These are phyloP conservation scores for Lepilemur septentrionalis DNA, from an alignment of 2,797 vertebrate species.

Conservation along the genomic window DNA sequence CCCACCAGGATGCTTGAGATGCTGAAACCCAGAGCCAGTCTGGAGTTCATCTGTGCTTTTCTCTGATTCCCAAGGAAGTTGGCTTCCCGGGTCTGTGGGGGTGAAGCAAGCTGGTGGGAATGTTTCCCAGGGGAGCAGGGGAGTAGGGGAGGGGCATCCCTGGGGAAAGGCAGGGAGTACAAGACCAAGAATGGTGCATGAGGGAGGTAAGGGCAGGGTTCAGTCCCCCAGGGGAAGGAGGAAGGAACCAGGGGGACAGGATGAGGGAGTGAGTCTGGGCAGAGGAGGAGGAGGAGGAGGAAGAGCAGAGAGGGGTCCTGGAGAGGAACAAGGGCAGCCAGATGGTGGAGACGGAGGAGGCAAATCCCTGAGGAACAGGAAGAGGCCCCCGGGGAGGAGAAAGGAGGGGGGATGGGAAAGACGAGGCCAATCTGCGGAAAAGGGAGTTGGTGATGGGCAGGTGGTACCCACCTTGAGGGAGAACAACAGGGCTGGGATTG, in stretches of 20 bases:
- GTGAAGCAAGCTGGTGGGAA: background rate
- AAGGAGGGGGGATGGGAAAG: too few relatives aligned
- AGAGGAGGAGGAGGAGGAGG: background rate
- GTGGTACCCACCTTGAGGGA: constrained; percentile 31
- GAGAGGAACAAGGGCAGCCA: background rate
- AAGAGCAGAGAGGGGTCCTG: background rate
- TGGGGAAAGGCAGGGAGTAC: too few relatives aligned
- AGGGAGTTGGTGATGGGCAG: background rate
- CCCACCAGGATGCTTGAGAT: background rate
- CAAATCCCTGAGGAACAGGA: background rate
- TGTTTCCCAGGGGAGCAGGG: background rate
- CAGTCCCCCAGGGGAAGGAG: background rate
- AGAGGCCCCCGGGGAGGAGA: background rate
- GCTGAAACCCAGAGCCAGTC: constrained; percentile 9
- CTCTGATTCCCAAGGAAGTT: background rate
- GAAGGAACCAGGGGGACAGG: background rate
- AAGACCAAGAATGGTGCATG: background rate
- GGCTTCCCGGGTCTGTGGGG: constrained; percentile 27
- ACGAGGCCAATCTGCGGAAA: background rate
- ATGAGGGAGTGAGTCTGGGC: background rate
- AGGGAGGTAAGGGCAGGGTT: background rate
- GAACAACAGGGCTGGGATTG: background rate
- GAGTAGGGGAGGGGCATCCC: background rate
- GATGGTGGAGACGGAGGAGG: background rate
- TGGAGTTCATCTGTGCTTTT: background rate